These are phyloP conservation scores for Eulemur mongoz DNA, from an alignment of 2,797 vertebrate species.

Conservation along the genomic window DNA sequence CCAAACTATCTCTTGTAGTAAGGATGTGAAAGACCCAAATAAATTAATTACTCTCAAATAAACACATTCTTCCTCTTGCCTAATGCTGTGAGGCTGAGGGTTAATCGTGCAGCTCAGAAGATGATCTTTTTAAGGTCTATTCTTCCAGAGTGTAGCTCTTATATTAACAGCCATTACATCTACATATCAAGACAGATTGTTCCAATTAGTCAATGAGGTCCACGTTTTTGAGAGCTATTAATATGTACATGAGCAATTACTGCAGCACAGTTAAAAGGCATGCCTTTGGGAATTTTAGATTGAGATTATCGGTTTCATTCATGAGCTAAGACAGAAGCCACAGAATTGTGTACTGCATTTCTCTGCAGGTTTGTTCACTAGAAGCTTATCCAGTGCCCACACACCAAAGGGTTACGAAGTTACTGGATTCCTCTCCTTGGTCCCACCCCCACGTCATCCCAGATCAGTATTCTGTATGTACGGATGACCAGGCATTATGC, in stretches of 20 bases:
- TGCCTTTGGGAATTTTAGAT: conserved; percentile 56
- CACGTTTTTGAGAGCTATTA: conserved; percentile 64
- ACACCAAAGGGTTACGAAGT: too few species aligned
- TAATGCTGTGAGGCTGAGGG: not conserved
- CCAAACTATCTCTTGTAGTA: not conserved
- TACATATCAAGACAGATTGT: conserved; percentile 65
- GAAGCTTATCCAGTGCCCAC: not conserved
- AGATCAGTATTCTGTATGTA: not conserved
- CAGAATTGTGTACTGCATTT: not conserved
- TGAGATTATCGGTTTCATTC: conserved; percentile 53
- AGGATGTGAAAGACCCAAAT: conserved; percentile 17
- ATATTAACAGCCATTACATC: conserved; percentile 43
- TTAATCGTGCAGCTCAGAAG: not conserved
- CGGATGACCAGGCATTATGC: not conserved
- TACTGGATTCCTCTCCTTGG: not conserved
- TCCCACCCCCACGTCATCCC: too few species aligned
- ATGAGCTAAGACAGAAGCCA: not conserved
- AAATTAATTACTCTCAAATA: conserved; percentile 46
- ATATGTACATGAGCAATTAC: conserved; percentile 67
- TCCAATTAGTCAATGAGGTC: conserved; percentile 62
- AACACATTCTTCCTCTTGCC: conserved; percentile 4
- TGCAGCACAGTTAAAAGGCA: conserved; percentile 46
- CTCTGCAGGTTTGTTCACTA: not conserved
- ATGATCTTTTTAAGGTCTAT: conserved; percentile 13
- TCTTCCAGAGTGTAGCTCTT: conserved; percentile 45